These are phyloP conservation scores for Nothocercus julius DNA, from an alignment of 2,113 vertebrate genomes.

Conservation along the genomic window DNA sequence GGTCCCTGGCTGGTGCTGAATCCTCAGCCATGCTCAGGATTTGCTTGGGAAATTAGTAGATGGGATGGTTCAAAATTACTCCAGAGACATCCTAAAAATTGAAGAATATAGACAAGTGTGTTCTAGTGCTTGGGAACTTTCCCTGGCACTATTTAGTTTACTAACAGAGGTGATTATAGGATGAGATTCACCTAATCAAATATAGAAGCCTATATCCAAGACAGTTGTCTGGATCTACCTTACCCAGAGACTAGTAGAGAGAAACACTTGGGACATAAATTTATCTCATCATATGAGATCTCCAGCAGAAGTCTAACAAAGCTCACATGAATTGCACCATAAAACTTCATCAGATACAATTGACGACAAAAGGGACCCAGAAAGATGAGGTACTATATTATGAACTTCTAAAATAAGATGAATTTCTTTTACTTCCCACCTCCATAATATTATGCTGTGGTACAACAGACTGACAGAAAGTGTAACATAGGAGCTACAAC, in stretches of 20 bases:
- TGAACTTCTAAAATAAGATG: neutral
- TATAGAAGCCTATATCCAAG: neutral
- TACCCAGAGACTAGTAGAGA: neutral
- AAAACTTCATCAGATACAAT: neutral
- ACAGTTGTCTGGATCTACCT: neutral
- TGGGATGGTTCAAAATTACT: neutral
- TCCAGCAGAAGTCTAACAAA: neutral
- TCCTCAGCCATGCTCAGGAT: neutral
- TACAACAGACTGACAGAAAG: neutral
- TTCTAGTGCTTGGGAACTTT: conserved; percentile 24
- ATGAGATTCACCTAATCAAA: neutral
- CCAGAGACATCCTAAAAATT: neutral
- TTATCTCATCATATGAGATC: neutral
- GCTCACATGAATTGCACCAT: neutral
- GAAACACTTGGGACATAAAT: neutral
- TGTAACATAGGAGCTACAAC: neutral
- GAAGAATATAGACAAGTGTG: neutral
- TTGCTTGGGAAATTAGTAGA: neutral
- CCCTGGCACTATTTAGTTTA: neutral
- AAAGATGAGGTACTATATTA: neutral
- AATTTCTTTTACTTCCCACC: neutral
- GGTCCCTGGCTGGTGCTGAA: neutral
- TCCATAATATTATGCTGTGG: neutral
- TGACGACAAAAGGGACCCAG: neutral
- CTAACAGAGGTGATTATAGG: conserved; percentile 17